A percentile compares a stretch with the other conserved stretches of the same genome.
These are phyloP conservation scores for Drosophila eohydei DNA, from an alignment of 2,888 invertebrate genomes.

Conservation along the genomic window DNA sequence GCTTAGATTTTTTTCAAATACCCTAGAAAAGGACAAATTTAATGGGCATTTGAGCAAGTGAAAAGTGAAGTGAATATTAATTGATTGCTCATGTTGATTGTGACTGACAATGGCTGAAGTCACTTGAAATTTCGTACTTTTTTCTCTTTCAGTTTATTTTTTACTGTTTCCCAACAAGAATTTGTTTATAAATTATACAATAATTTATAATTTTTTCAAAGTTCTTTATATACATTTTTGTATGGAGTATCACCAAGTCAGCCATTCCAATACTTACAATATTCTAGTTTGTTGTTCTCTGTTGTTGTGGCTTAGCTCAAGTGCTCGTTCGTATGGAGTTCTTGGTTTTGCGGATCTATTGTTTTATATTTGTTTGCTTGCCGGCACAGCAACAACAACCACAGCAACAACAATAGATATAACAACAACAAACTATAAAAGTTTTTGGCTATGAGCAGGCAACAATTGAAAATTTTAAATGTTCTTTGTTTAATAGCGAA, in stretches of 20 bases:
- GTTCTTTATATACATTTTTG: background rate
- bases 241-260: background rate
- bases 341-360: conserved; percentile 39
- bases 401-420: background rate
- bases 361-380: conserved; percentile 47
- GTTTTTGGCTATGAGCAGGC: conserved; percentile 14
- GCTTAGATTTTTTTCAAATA: conserved; percentile 9
- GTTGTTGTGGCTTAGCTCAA: conserved; percentile 38
- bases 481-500: conserved; percentile 25
- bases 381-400: conserved; percentile 19
- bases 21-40: background rate
- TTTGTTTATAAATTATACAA: too few relatives aligned
- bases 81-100: too few relatives aligned
- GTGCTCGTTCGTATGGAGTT: conserved; percentile 26
- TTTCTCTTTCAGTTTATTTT: too few relatives aligned
- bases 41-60: background rate
- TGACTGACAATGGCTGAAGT: too few relatives aligned
- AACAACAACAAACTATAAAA: conserved; percentile 7
- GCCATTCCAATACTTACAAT: too few relatives aligned
- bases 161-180: too few relatives aligned
- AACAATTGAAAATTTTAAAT: conserved; percentile 30
- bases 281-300: conserved; percentile 10
- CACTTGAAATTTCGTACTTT: background rate
- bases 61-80: too few relatives aligned
- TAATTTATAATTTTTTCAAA: background rate